These are phyloP conservation scores for Tubulanus polymorphus DNA, from an alignment of 2,888 invertebrate species.

Conservation along the genomic window DNA sequence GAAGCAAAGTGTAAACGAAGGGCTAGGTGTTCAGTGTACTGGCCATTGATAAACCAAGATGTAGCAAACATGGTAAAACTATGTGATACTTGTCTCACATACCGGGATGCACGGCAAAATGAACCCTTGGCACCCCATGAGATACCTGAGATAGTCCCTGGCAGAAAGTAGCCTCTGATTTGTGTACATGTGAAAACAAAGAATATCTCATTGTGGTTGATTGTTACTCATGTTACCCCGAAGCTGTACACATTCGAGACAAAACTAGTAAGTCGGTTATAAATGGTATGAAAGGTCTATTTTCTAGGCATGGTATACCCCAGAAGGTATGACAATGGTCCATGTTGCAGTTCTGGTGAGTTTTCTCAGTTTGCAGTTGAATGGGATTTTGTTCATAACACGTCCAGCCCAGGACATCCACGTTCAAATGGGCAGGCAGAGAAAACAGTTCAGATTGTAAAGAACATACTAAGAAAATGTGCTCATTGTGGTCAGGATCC, in stretches of 20 bases:
- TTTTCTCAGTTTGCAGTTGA: conserved; percentile 15
- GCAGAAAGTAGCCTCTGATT: conserved; percentile 8
- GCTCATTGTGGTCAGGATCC: conserved; percentile 6
- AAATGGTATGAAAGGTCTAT: conserved; percentile 3
- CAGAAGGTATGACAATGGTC: conserved; percentile 10
- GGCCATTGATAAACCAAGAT: conserved; percentile 11
- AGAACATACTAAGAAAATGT: conserved; percentile 17
- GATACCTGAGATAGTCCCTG: conserved; percentile 5
- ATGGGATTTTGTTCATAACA: conserved; percentile 16
- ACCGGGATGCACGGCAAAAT: not conserved
- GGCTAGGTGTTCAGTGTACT: conserved; percentile 10
- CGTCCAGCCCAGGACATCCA: conserved; percentile 17
- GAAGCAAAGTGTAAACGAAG: conserved; percentile 13
- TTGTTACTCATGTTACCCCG: conserved; percentile 5
- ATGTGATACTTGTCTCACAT: conserved; percentile 7
- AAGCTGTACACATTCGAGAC: not conserved
- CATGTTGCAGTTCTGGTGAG: conserved; percentile 6
- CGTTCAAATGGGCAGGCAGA: conserved; percentile 18
- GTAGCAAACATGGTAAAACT: conserved; percentile 3
- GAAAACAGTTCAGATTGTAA: conserved; percentile 17
- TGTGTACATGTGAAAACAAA: conserved; percentile 3
- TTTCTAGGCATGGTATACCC: conserved; percentile 11
- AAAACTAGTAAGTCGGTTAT: not conserved
- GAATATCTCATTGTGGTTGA: conserved; percentile 7
- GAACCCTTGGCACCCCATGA: conserved; percentile 6